Base-by-base conservation (phyloP, 2,888 invertebrate genomes). In the Thyatira batis region DNA sequence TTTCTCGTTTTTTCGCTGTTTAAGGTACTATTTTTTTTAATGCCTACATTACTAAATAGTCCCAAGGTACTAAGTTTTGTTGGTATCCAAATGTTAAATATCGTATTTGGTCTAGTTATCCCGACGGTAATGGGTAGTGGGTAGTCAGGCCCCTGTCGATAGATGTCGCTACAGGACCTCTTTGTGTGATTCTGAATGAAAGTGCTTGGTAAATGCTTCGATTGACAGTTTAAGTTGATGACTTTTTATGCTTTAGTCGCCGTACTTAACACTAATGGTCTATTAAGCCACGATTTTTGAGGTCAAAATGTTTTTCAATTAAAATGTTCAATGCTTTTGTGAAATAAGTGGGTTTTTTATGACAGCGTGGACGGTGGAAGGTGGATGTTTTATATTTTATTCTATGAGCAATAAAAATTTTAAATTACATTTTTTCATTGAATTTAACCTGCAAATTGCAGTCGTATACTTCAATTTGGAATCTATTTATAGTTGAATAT, bases 201-300 rank as follows among this genome's bases (percentile, higher is more conserved):
- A 55, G 51, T 48, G 59, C 49, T 49, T 33, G 25, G 21, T 52
- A 33, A 51, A 54, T 51, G 50, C 50, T 51, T 52, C 54, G 54
- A 59, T 59, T 56, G 56, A 59, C 59, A 53, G 50, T 50, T 46
- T 49, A 45, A 46, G 45, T 46, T 46, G 23, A 46, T 46, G 45
- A 46, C 45, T 46, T 46, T 25, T 23, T 25, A 13, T 25, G 9
- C 13, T 46, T n/a, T 39, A 39, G 39, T 13, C 17, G 39, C 8
- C 39, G 39, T 39, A 46, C 45, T 46, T 25, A 25, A 13, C 13
- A 46, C 23, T 48, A 27, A 48, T 27, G 27, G 27, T 17, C 28
- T n/a, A 20, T 13, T 48, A 11, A 17, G 20, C 2, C 23, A 25
- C 13, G 20, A 45, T 13, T 21, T 23, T n/a, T 13, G 13, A 13